phyloP scores from a whole-genome alignment of 2,797 vertebrate genomes.

The Hafferia zeledoni region DNA sequence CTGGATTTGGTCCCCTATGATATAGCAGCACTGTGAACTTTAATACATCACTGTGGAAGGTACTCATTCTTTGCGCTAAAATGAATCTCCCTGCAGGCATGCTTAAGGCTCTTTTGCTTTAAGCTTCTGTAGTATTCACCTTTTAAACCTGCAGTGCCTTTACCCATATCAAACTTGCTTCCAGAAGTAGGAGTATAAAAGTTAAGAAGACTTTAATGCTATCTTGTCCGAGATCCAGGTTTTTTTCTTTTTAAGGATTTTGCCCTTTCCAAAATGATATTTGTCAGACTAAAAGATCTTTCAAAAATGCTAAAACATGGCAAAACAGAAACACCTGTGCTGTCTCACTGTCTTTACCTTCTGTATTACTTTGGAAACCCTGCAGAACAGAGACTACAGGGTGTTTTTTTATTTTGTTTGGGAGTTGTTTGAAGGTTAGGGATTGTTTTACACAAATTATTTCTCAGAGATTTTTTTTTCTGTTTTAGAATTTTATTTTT shows the following conservation, averaged over 20 bases:
- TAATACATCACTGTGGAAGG: neutral
- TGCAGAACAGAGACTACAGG: neutral
- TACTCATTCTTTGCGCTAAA: neutral
- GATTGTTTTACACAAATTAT: neutral
- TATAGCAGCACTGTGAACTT: neutral
- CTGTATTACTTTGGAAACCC: neutral
- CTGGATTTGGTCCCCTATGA: neutral
- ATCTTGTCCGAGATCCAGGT: neutral
- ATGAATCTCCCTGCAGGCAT: neutral
- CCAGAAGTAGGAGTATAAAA: neutral
- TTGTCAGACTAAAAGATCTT: neutral
- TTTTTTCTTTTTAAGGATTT: neutral
- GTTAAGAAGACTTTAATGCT: neutral
- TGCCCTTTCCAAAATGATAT: neutral
- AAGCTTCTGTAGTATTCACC: neutral
- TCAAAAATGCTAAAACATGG: neutral
- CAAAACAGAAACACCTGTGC: neutral
- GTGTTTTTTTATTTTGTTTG: neutral
- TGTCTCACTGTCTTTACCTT: neutral
- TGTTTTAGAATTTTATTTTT: neutral
- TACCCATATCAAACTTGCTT: neutral
- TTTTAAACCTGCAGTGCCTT: neutral
- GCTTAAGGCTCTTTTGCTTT: conserved; percentile 37
- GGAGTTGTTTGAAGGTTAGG: neutral
- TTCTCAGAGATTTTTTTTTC: neutral